Evolutionary conservation across 1,140 invertebrate genomes (phyloP).

Genomic region (Drosophila varians): DNA sequence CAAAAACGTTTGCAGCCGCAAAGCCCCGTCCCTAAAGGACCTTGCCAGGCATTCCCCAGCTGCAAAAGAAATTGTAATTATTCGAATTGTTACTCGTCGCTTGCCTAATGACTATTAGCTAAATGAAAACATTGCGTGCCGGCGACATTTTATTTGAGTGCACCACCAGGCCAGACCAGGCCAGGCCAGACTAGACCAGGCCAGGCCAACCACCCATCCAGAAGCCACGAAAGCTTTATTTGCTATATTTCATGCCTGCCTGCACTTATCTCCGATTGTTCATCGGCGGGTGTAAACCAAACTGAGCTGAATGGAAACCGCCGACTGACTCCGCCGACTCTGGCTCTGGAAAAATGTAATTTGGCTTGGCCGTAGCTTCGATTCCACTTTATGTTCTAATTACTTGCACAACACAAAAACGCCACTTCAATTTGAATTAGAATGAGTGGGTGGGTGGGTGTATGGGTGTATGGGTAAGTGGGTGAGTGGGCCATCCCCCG

Average conservation of each 20-base stretch:
- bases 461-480: background rate
- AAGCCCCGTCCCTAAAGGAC: conserved; percentile 40
- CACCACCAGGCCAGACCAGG: too few relatives aligned
- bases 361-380: conserved; percentile 63
- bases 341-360: conserved; percentile 54
- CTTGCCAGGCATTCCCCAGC: conserved; percentile 5
- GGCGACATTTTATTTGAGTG: conserved; percentile 68
- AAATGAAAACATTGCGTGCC: conserved; percentile 80
- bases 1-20: conserved; percentile 57
- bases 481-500: background rate
- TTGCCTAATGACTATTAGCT: conserved; percentile 76
- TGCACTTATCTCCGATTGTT: conserved; percentile 80
- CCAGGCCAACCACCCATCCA: background rate
- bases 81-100: conserved; percentile 52
- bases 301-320: conserved; percentile 7
- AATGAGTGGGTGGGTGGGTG: conserved; percentile 46
- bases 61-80: conserved; percentile 57
- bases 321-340: conserved; percentile 15
- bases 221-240: conserved; percentile 50
- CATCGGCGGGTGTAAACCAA: conserved; percentile 32
- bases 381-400: conserved; percentile 76
- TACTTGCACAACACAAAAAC: conserved; percentile 80
- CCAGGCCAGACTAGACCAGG: too few relatives aligned
- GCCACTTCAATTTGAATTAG: conserved; percentile 78
- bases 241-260: conserved; percentile 80